Evolutionary conservation across 1,140 invertebrate genomes (phyloP).

Genomic region (Mactra quadrangularis): DNA sequence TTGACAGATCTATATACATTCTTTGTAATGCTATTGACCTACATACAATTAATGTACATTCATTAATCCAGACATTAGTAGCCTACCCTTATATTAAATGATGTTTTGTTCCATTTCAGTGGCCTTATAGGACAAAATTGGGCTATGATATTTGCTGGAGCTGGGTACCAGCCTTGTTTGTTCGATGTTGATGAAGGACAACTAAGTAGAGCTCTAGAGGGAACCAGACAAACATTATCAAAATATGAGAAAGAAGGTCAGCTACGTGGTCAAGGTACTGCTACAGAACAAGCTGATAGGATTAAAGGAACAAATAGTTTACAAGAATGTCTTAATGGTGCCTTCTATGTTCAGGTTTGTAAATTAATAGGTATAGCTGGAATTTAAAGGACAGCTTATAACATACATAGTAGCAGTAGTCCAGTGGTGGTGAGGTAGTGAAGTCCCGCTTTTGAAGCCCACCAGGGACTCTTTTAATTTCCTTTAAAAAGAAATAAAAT

Average conservation of each 20-base stretch:
- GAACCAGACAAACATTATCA: constrained; percentile 89
- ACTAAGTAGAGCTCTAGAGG: constrained; percentile 88
- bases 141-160: constrained; percentile 84
- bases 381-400: too few relatives aligned
- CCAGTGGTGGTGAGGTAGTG: not conserved
- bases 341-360: constrained; percentile 73
- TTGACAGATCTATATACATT: too few relatives aligned
- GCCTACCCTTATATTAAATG: too few relatives aligned
- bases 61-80: too few relatives aligned
- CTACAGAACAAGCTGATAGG: constrained; percentile 89
- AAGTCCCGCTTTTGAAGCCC: not conserved
- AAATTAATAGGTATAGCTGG: not conserved
- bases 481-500: too few relatives aligned
- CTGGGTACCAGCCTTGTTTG: constrained; percentile 92
- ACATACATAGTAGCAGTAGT: too few relatives aligned
- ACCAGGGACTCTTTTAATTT: too few relatives aligned
- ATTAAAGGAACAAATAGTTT: constrained; percentile 85
- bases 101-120: constrained; percentile 65
- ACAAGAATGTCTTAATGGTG: constrained; percentile 84
- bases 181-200: constrained; percentile 93
- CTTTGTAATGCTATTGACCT: too few relatives aligned
- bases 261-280: constrained; percentile 88
- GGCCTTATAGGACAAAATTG: constrained; percentile 76
- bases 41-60: too few relatives aligned
- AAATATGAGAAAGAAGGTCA: constrained; percentile 88